phyloP scores from a whole-genome alignment of 2,113 vertebrate species.

The Crypturellus undulatus region DNA sequence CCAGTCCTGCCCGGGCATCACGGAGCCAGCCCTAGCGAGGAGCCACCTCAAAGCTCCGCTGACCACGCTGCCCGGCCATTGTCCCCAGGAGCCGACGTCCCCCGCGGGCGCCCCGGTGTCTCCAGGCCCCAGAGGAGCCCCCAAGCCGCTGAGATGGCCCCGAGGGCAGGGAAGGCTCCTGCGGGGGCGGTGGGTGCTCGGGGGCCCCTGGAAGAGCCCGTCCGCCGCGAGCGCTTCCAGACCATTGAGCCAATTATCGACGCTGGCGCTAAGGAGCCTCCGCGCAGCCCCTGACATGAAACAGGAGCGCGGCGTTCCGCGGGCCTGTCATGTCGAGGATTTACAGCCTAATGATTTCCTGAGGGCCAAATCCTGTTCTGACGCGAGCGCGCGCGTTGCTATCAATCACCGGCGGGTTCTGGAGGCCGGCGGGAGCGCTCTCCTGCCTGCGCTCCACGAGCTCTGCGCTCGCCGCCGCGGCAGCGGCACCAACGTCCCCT shows the following conservation, averaged over 20 bases:
- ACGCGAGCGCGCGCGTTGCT: neutral
- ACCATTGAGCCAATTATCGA: neutral
- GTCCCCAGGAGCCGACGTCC: fast-evolving
- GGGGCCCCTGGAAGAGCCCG: neutral
- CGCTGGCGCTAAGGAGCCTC: neutral
- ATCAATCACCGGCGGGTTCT: neutral
- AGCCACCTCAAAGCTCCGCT: neutral
- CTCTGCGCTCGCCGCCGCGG: no score
- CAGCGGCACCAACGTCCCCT: no score
- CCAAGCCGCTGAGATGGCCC: neutral
- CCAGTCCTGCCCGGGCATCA: neutral
- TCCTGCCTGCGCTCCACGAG: neutral
- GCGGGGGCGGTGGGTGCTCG: neutral
- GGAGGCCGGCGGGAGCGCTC: neutral
- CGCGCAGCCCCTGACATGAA: neutral
- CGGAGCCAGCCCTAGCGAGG: no score
- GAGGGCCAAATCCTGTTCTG: neutral
- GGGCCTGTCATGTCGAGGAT: neutral
- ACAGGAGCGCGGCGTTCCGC: neutral
- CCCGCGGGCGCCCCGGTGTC: neutral
- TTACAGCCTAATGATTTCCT: neutral
- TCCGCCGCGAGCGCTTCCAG: neutral
- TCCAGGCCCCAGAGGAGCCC: neutral
- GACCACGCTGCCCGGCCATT: fast-evolving
- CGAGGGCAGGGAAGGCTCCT: neutral